phyloP scores from a whole-genome alignment of 2,797 vertebrate genomes.

The Ispidina lecontei region DNA sequence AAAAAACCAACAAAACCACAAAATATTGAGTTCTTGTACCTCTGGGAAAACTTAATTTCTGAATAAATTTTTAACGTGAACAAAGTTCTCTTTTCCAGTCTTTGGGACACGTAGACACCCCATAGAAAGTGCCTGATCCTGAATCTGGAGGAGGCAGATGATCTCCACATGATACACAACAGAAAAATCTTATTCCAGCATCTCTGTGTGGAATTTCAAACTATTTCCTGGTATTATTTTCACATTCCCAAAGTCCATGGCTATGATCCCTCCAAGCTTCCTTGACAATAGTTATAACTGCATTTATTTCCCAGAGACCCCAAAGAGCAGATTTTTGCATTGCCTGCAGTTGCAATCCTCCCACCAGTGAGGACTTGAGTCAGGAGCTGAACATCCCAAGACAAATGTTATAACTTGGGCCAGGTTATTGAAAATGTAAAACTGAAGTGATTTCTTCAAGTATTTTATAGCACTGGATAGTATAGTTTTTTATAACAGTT shows the following conservation, averaged over 20 bases:
- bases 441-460: neutral
- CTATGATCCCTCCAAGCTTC: neutral
- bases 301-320: neutral
- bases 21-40: neutral
- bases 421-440: neutral
- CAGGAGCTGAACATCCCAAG: neutral
- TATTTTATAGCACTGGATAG: neutral
- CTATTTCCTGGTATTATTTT: neutral
- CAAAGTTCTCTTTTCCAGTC: neutral
- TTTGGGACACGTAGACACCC: neutral
- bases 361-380: neutral
- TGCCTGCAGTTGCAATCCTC: neutral
- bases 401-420: neutral
- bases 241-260: neutral
- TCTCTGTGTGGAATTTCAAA: neutral
- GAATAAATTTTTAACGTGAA: neutral
- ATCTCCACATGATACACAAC: neutral
- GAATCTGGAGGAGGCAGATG: neutral
- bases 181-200: neutral
- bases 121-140: neutral
- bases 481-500: neutral
- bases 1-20: neutral
- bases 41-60: neutral
- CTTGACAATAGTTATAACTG: neutral
- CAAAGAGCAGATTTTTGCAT: neutral